These are phyloP conservation scores for Ceratosolen fusciceps DNA, from an alignment of 1,140 invertebrate species.

Conservation along the genomic window DNA sequence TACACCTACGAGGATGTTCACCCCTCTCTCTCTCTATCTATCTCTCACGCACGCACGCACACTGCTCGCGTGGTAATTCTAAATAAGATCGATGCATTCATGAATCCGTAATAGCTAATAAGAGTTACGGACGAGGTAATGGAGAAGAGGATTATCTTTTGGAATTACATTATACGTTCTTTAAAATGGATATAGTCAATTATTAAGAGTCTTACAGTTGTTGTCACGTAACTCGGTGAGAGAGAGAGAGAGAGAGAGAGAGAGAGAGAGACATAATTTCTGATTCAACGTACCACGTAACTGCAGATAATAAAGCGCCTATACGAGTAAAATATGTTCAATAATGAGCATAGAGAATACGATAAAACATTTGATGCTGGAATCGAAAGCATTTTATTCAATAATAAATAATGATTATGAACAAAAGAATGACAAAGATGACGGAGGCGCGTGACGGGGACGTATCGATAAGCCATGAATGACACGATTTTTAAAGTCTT, in stretches of 20 bases:
- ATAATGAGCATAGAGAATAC: too few relatives aligned
- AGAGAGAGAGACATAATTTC: neutral
- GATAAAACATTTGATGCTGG: neutral
- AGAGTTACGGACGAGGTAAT: neutral
- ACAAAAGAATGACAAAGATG: too few relatives aligned
- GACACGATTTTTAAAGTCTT: too few relatives aligned
- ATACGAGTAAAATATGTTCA: neutral
- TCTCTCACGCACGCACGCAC: too few relatives aligned
- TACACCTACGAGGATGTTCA: neutral
- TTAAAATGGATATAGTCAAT: neutral
- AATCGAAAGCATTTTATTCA: too few relatives aligned
- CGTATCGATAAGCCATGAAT: too few relatives aligned
- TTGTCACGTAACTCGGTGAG: neutral
- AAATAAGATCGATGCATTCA: neutral
- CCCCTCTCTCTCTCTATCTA: too few relatives aligned
- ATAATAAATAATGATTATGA: too few relatives aligned
- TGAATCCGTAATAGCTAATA: neutral
- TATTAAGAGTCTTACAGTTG: neutral
- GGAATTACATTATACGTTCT: neutral
- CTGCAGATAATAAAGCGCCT: neutral
- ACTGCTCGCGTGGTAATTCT: neutral
- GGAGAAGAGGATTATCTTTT: neutral
- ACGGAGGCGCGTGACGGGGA: too few relatives aligned
- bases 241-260: too few relatives aligned
- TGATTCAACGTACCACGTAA: neutral